Percentiles rank a stretch among this genome's conserved stretches.
Conservation (phyloP, 2,888 invertebrate species). For the Nysson spinosus region DNA sequence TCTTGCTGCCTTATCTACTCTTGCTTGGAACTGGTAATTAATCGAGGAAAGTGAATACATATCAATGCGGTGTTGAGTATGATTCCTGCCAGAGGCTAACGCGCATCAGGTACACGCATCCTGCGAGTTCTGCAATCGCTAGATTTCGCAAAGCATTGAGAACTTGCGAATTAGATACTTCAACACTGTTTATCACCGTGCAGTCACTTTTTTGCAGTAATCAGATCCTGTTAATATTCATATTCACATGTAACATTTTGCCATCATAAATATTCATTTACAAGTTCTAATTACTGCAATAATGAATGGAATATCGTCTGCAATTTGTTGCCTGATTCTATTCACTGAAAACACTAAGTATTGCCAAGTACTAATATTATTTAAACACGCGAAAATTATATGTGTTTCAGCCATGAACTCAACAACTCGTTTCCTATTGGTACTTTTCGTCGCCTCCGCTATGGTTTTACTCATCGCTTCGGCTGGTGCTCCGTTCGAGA, state of each 20-base stretch:
- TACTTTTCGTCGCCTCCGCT: conserved; percentile 49
- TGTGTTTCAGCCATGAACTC: conserved; percentile 52
- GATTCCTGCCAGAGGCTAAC: conserved; percentile 31
- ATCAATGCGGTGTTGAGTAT: conserved; percentile 16
- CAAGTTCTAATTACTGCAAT: too few species aligned
- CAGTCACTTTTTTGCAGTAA: not conserved
- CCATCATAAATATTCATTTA: too few species aligned
- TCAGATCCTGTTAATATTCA: too few species aligned
- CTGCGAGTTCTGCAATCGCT: conserved; percentile 24
- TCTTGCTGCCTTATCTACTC: conserved; percentile 6
- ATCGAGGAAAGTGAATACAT: conserved; percentile 39
- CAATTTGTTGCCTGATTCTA: too few species aligned
- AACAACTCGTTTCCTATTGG: conserved; percentile 50
- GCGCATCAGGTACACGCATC: conserved; percentile 4
- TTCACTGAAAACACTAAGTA: too few species aligned
- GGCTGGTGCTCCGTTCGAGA: conserved; percentile 38
- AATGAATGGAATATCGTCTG: too few species aligned
- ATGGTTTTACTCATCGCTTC: conserved; percentile 43
- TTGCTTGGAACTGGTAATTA: conserved; percentile 34
- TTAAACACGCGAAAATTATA: too few species aligned
- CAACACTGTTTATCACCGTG: too few species aligned
- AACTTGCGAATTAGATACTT: not conserved
- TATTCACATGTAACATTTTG: too few species aligned
- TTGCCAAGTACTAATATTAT: too few species aligned
- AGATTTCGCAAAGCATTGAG: conserved; percentile 19